A percentile compares a stretch with the other conserved stretches of the same genome.
These are phyloP conservation scores for Forbesichthys papilliferus DNA, from an alignment of 2,113 vertebrate species.

Conservation along the genomic window DNA sequence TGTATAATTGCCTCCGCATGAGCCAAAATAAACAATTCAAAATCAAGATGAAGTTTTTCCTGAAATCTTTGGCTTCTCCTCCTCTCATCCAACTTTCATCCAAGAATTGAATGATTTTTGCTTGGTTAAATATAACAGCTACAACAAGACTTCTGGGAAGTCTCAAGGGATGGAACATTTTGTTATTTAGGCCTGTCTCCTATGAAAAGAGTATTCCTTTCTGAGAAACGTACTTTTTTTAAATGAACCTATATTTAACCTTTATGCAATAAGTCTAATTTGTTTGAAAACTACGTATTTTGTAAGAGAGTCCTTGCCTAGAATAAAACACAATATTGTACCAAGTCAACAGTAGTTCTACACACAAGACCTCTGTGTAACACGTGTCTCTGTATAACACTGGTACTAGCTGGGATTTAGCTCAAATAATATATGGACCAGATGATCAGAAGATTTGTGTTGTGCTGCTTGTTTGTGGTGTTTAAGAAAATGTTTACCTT, in stretches of 20 bases:
- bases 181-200: constrained; percentile 46
- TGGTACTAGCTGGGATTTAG: no score
- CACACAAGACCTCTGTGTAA: no score
- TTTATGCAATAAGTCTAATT: no score
- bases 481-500: not conserved
- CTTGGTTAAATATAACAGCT: constrained; percentile 43
- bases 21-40: constrained; percentile 37
- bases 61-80: constrained; percentile 53
- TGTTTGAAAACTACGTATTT: no score
- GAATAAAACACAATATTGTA: no score
- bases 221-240: constrained; percentile 3
- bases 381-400: no score
- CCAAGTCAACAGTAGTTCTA: no score
- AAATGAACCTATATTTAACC: no score
- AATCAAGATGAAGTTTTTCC: constrained; percentile 31
- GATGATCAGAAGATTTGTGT: no score
- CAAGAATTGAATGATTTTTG: constrained; percentile 42
- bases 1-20: constrained; percentile 19
- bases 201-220: constrained; percentile 56
- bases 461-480: not conserved
- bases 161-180: constrained; percentile 62
- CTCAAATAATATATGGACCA: no score
- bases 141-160: constrained; percentile 45
- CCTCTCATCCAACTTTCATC: constrained; percentile 17
- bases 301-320: no score